A percentile compares a stretch with the other conserved stretches of the same genome.
Conservation (phyloP, 2,113 vertebrate genomes). For the Corythaeola cristata region DNA sequence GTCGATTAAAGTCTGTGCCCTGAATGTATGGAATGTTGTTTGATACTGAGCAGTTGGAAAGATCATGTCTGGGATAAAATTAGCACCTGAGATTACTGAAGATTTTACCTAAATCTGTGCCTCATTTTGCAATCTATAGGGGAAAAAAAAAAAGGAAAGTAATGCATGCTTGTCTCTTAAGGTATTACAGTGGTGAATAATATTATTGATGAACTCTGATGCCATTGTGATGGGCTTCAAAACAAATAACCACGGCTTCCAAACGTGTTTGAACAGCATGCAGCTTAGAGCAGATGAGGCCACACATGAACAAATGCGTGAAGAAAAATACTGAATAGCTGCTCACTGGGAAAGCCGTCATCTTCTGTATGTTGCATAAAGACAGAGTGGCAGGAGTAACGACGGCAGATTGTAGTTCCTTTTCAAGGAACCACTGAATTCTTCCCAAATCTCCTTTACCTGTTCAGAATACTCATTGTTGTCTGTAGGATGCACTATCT, state of each 20-base stretch:
- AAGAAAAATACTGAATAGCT: conserved; percentile 3
- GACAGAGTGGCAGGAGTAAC: neutral
- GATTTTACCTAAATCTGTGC: neutral
- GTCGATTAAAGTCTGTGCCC: conserved; percentile 47
- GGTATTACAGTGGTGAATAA: neutral
- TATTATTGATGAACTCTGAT: conserved; percentile 3
- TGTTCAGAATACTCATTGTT: neutral
- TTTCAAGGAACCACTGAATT: neutral
- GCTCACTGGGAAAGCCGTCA: neutral
- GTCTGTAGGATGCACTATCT: neutral
- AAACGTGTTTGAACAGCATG: conserved; percentile 3
- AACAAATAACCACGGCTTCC: conserved; percentile 30
- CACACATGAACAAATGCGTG: neutral
- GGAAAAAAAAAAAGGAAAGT: neutral
- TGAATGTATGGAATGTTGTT: conserved; percentile 31
- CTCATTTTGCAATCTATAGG: neutral
- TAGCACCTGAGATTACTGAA: neutral
- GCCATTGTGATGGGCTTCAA: neutral
- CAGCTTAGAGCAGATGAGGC: conserved; percentile 15
- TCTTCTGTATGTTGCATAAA: neutral
- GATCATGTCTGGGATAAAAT: neutral
- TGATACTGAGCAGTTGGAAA: neutral
- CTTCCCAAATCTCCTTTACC: neutral
- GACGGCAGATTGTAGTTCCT: neutral
- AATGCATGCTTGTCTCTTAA: neutral